These are phyloP conservation scores for Sebastes taczanowskii DNA, from an alignment of 2,797 vertebrate species.

Conservation along the genomic window DNA sequence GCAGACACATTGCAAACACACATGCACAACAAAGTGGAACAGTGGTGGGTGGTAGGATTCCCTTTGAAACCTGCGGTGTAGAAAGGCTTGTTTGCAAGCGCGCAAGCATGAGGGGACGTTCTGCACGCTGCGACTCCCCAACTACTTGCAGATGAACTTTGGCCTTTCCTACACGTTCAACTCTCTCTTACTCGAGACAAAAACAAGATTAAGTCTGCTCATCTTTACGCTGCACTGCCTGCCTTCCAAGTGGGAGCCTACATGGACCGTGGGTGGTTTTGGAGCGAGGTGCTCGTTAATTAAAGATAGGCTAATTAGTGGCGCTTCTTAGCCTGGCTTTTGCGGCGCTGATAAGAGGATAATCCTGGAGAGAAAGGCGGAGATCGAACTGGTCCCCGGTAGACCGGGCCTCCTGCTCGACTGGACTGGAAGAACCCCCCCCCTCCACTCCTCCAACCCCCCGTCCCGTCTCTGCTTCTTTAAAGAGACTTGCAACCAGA, in stretches of 20 bases:
- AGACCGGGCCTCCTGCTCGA: slow-evolving; percentile 72
- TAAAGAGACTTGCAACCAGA: slow-evolving; percentile 66
- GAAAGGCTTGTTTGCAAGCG: slow-evolving; percentile 57
- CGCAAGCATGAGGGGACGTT: slow-evolving; percentile 64
- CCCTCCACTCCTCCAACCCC: slow-evolving; percentile 4
- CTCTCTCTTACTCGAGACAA: slow-evolving; percentile 67
- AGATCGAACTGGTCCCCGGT: slow-evolving; percentile 79
- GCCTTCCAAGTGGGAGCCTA: slow-evolving; percentile 72
- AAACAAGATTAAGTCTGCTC: slow-evolving; percentile 78
- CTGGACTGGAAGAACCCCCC: slow-evolving; percentile 67
- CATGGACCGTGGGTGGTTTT: slow-evolving; percentile 79
- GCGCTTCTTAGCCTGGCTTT: slow-evolving; percentile 82
- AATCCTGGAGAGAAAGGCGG: slow-evolving; percentile 83
- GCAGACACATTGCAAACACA: slow-evolving; percentile 47
- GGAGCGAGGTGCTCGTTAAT: slow-evolving; percentile 83
- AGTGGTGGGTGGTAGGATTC: slow-evolving; percentile 80
- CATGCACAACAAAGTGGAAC: slow-evolving; percentile 77
- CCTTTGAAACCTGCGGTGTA: slow-evolving; percentile 79
- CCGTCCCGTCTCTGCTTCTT: slow-evolving; percentile 50
- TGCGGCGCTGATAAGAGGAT: slow-evolving; percentile 83
- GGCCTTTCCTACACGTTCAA: slow-evolving; percentile 70
- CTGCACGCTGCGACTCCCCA: slow-evolving; percentile 64
- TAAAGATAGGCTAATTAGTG: slow-evolving; percentile 87
- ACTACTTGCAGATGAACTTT: slow-evolving; percentile 73
- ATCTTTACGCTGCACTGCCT: slow-evolving; percentile 60